phyloP scores from a whole-genome alignment of 2,888 invertebrate species.

The Anthophora plumipes region DNA sequence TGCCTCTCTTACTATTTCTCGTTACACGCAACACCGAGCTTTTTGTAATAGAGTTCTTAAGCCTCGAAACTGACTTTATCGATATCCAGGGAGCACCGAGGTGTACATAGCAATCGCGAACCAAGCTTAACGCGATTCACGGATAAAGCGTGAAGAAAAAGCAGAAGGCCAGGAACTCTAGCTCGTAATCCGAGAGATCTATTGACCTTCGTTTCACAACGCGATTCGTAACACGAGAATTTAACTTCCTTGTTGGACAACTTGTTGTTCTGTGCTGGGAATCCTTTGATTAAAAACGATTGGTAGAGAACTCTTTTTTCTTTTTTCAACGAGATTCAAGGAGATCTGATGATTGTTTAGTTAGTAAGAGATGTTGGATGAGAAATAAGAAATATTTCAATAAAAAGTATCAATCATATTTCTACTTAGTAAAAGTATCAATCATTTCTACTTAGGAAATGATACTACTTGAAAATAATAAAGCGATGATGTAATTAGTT shows the following conservation, averaged over 20 bases:
- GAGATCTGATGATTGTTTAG: neutral
- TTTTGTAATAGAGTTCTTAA: conserved; percentile 31
- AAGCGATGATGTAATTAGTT: neutral
- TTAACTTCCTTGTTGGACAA: conserved; percentile 7
- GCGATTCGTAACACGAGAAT: conserved; percentile 3
- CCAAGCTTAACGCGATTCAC: conserved; percentile 1
- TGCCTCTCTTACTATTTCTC: neutral
- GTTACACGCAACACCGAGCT: conserved; percentile 35
- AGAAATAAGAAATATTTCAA: neutral
- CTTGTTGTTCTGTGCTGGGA: neutral
- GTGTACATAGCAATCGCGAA: conserved; percentile 5
- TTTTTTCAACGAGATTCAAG: neutral
- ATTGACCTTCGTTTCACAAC: conserved; percentile 25
- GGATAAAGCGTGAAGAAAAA: conserved; percentile 2
- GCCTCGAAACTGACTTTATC: conserved; percentile 39
- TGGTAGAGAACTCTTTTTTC: neutral
- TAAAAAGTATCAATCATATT: neutral
- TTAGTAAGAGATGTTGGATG: neutral
- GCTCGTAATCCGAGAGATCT: conserved; percentile 26
- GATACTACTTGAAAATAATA: neutral
- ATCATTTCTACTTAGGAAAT: neutral
- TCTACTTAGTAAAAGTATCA: neutral
- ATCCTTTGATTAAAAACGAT: no score
- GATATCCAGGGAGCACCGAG: conserved; percentile 1
- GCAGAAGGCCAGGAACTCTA: neutral